These are phyloP conservation scores for Drosophila virilis DNA, from an alignment of 1,140 invertebrate species.

Conservation along the genomic window DNA sequence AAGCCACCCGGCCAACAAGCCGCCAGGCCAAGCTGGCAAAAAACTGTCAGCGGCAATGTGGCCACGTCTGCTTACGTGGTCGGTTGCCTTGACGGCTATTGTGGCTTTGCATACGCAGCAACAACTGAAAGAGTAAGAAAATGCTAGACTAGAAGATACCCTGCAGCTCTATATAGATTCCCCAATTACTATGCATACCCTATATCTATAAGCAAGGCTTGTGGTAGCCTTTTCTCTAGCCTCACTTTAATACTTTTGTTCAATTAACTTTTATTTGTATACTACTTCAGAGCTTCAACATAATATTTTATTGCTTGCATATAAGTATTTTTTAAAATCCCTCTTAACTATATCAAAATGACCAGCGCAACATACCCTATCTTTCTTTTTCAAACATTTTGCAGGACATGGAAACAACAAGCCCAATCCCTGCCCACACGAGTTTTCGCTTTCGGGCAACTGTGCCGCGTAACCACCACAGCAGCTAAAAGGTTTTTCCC, in stretches of 20 bases:
- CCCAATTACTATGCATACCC: too few relatives aligned
- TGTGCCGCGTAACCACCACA: not conserved
- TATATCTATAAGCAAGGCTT: too few relatives aligned
- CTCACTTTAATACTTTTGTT: too few relatives aligned
- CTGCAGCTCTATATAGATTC: too few relatives aligned
- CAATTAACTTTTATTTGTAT: too few relatives aligned
- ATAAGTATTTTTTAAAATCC: too few relatives aligned
- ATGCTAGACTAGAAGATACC: not conserved
- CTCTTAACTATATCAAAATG: too few relatives aligned
- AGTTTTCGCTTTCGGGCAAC: not conserved
- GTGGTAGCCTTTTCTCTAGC: too few relatives aligned
- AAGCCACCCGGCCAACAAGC: not conserved
- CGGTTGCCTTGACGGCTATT: slow-evolving; percentile 53
- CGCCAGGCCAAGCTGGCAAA: slow-evolving; percentile 1
- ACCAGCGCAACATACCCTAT: too few relatives aligned
- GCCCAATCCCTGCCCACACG: not conserved
- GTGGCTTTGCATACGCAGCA: slow-evolving; percentile 65
- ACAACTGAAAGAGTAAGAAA: slow-evolving; percentile 1
- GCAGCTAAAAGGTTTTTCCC: slow-evolving; percentile 44
- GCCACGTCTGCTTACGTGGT: slow-evolving; percentile 53
- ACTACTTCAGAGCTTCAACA: too few relatives aligned
- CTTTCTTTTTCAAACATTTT: not conserved
- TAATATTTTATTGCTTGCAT: too few relatives aligned
- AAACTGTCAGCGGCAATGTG: slow-evolving; percentile 58
- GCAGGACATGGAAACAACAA: slow-evolving; percentile 2